Evolutionary conservation across 2,888 invertebrate species (phyloP), one percentile per base, ranked within the genome.

Genomic region (Odontocolon sp.): DNA sequence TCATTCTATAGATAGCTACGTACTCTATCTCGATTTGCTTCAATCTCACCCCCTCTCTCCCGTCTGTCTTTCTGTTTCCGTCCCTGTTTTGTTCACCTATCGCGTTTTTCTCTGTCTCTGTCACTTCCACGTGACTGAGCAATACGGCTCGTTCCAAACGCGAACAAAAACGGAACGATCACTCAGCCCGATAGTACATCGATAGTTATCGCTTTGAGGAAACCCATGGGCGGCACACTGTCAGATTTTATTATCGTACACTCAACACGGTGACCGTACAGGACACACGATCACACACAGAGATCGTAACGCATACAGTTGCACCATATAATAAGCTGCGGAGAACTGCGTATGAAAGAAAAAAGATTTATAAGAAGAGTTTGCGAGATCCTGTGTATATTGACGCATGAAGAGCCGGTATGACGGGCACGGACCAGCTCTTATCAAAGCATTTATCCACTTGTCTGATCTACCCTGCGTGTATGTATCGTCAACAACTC

Each of bases 191-290:
- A 63, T 63, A 63, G 47, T 11, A 38, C 40, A 21, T 40, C 9
- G 18, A 26, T 26, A 8, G 36, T 36, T 54, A 63, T 63, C 63
- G 63, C 63, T 63, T 63, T 63, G 63, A 63, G 63, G 47, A 63
- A 63, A 63, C 47, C 63, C 63, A 63, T 47, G 38, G 57, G 23
- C 11, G 47, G 50, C 52, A 11, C 33, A 42, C 33, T 52, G 64
- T 72, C 56, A 56, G 59, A 72, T 67, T 72, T 67, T 56, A 26
- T 63, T 57, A 72, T 66, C 66, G 59, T 33, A 40, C 50, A 72
- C 57, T 50, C 63, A 42, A 33, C 54, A 71, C 56, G 45, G 6
- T 45, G 33, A 63, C 47, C 33, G 14, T 36, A n/a, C n/a, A n/a
- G 63, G 45, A 6, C 45, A 45, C 21, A 45, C 8, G 6, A 11